phyloP scores from a whole-genome alignment of 2,888 invertebrate species.

The Temnothorax unifasciatus region DNA sequence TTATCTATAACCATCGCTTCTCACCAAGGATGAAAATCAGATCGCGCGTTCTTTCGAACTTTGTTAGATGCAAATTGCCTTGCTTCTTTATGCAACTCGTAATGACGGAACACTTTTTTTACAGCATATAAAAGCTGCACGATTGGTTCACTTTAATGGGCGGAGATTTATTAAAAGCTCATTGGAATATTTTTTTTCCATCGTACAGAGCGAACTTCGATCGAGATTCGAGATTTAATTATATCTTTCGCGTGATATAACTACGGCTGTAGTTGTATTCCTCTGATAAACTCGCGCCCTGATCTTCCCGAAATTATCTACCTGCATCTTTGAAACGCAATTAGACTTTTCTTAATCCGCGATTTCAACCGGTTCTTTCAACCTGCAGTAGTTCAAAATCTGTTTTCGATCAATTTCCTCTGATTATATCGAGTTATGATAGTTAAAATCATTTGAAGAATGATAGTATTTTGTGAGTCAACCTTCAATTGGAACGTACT shows the following conservation, averaged over 20 bases:
- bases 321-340: not conserved
- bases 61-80: not conserved
- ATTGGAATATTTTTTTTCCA: not conserved
- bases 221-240: not conserved
- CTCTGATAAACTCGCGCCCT: not conserved
- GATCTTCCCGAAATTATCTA: not conserved
- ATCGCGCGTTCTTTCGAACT: slow-evolving; percentile 11
- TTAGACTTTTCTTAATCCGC: not conserved
- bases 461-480: not conserved
- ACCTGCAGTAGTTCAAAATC: not conserved
- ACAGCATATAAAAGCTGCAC: not conserved
- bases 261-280: not conserved
- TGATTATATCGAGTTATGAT: no score
- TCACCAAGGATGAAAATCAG: slow-evolving; percentile 31
- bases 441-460: not conserved
- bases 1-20: not conserved
- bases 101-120: not conserved
- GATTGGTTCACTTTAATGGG: slow-evolving; percentile 8
- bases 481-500: not conserved
- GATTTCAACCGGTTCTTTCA: not conserved
- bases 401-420: not conserved
- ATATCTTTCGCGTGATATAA: not conserved
- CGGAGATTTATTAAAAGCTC: not conserved
- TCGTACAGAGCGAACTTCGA: not conserved
- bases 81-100: slow-evolving; percentile 27